These are phyloP conservation scores for Pediacus dermestoides DNA, from an alignment of 2,888 invertebrate species.

Conservation along the genomic window DNA sequence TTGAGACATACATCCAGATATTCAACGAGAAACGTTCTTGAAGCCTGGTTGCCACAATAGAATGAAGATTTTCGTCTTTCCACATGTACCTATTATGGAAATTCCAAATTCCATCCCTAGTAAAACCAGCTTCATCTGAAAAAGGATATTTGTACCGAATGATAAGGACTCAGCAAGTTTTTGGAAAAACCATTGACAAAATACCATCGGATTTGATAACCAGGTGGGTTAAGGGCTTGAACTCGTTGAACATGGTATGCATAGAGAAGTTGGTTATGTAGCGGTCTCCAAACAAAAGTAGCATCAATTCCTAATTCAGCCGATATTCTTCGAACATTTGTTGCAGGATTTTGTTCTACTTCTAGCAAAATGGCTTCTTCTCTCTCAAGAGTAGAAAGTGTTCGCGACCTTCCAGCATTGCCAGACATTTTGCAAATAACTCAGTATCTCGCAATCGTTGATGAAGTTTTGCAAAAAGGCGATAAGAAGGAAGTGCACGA, in stretches of 20 bases:
- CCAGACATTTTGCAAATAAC: background rate
- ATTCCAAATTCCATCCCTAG: too few species aligned
- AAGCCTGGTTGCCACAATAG: background rate
- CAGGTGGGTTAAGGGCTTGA: too few species aligned
- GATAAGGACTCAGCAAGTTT: too few species aligned
- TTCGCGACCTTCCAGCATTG: background rate
- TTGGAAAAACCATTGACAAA: too few species aligned
- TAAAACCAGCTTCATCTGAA: too few species aligned
- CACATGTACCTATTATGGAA: too few species aligned
- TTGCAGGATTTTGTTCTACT: constrained; percentile 1
- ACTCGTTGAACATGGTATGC: too few species aligned
- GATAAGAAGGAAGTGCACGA: background rate
- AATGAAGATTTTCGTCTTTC: too few species aligned
- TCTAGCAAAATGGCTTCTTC: background rate
- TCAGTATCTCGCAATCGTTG: background rate
- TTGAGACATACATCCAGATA: background rate
- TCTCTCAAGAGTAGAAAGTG: background rate
- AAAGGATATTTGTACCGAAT: too few species aligned
- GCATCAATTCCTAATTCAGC: background rate
- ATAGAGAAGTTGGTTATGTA: too few species aligned
- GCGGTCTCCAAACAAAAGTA: too few species aligned
- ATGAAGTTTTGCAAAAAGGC: background rate
- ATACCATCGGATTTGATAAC: too few species aligned
- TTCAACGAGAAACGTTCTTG: background rate
- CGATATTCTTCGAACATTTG: constrained; percentile 2